Conservation (phyloP, 2,888 invertebrate genomes). For the Drosophila koepferae region DNA sequence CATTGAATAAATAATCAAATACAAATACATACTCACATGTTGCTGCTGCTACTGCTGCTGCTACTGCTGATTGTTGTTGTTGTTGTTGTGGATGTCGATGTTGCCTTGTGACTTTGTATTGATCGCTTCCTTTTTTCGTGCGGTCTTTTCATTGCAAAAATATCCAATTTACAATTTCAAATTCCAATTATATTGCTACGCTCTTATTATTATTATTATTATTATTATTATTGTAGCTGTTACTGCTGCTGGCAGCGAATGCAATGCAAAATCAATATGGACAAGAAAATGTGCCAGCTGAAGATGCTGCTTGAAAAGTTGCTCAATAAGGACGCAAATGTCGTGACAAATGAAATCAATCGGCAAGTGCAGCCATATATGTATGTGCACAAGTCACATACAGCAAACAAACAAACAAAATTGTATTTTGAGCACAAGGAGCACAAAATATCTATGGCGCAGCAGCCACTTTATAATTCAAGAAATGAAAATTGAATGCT, state of each 20-base stretch:
- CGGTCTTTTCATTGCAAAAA: conserved; percentile 61
- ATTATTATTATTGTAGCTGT: conserved; percentile 25
- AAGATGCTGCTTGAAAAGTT: conserved; percentile 34
- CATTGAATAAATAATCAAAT: conserved; percentile 78
- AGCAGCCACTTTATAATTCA: no score
- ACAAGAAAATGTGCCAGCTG: conserved; percentile 59
- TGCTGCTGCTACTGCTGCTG: conserved; percentile 19
- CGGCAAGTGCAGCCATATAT: conserved; percentile 37
- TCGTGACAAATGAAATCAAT: conserved; percentile 51
- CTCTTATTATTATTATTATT: conserved; percentile 67
- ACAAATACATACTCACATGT: conserved; percentile 33
- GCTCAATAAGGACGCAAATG: conserved; percentile 33
- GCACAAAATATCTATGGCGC: neutral
- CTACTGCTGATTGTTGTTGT: no score
- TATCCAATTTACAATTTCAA: conserved; percentile 78
- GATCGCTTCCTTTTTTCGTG: conserved; percentile 47
- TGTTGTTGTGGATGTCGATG: conserved; percentile 14
- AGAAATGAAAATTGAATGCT: no score
- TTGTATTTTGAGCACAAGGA: neutral
- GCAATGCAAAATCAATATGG: conserved; percentile 77
- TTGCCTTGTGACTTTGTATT: conserved; percentile 45
- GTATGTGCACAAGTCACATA: conserved; percentile 7
- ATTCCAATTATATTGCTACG: conserved; percentile 78
- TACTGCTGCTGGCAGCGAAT: conserved; percentile 35
- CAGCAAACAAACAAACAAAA: conserved; percentile 9